phyloP scores from a whole-genome alignment of 1,140 invertebrate genomes.

The Micrasema longulum region DNA sequence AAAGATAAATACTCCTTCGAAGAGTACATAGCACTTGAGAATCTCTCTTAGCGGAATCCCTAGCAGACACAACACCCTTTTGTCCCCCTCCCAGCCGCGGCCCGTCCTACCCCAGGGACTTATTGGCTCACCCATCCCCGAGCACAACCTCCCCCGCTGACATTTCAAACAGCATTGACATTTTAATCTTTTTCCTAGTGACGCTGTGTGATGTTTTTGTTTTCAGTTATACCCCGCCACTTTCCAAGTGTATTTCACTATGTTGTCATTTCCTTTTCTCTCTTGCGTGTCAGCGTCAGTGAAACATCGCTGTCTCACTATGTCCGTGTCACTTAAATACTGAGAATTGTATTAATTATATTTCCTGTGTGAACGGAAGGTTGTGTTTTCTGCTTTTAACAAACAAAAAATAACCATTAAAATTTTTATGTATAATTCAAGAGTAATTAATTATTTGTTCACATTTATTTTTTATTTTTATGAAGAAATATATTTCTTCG shows the following conservation, averaged over 20 bases:
- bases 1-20: slow-evolving; percentile 33
- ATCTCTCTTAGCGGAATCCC: slow-evolving; percentile 47
- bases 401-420: too few relatives aligned
- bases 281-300: slow-evolving; percentile 13
- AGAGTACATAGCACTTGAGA: slow-evolving; percentile 43
- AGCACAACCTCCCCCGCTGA: slow-evolving; percentile 42
- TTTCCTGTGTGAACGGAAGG: too few relatives aligned
- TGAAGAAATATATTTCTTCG: too few relatives aligned
- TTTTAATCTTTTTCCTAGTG: slow-evolving; percentile 56
- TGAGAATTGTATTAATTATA: too few relatives aligned
- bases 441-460: too few relatives aligned
- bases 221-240: slow-evolving; percentile 41
- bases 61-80: slow-evolving; percentile 49
- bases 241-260: slow-evolving; percentile 29
- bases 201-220: slow-evolving; percentile 51
- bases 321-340: too few relatives aligned
- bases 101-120: too few relatives aligned
- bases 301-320: slow-evolving; percentile 2
- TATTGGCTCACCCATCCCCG: slow-evolving; percentile 12
- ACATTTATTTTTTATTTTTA: too few relatives aligned
- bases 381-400: too few relatives aligned
- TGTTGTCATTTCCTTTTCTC: slow-evolving; percentile 22
- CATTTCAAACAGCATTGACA: slow-evolving; percentile 55
- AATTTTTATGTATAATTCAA: too few relatives aligned
- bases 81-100: slow-evolving; percentile 20